These are phyloP conservation scores for Subanguina moxae DNA, from an alignment of 1,140 invertebrate genomes.

Conservation along the genomic window DNA sequence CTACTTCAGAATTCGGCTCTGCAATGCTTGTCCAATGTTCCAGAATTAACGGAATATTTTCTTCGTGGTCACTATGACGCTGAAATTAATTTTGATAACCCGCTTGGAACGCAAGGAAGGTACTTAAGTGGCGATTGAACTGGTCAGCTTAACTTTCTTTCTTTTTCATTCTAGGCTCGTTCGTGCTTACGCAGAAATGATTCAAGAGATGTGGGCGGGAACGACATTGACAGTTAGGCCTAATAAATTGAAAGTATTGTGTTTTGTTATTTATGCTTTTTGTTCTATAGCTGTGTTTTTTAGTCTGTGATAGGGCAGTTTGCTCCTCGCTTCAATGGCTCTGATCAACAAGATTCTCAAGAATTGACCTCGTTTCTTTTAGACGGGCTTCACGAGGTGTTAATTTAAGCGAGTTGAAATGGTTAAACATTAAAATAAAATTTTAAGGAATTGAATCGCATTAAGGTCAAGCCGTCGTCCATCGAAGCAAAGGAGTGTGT, in stretches of 20 bases:
- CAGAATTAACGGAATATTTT: constrained; percentile 64
- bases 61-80: constrained; percentile 62
- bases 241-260: constrained; percentile 65
- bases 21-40: constrained; percentile 64
- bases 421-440: too few relatives aligned
- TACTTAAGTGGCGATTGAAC: constrained; percentile 43
- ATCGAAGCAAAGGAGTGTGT: constrained; percentile 65
- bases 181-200: constrained; percentile 66
- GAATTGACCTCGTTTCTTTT: constrained; percentile 72
- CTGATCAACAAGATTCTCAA: constrained; percentile 88
- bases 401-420: too few relatives aligned
- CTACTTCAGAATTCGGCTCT: constrained; percentile 43
- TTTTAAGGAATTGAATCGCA: constrained; percentile 69
- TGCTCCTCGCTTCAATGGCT: constrained; percentile 72
- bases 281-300: too few relatives aligned
- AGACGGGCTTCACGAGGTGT: constrained; percentile 69
- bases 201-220: constrained; percentile 67
- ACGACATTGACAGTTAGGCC: constrained; percentile 63
- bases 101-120: constrained; percentile 66
- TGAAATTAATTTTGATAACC: constrained; percentile 68
- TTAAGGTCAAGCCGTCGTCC: constrained; percentile 69
- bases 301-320: constrained; percentile 66
- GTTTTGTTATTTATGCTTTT: too few relatives aligned
- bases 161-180: too few relatives aligned
- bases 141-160: background rate